A percentile compares a stretch with the other conserved stretches of the same genome.
phyloP scores from a whole-genome alignment of 2,797 vertebrate species.

The Schizopygopsis pylzovi region DNA sequence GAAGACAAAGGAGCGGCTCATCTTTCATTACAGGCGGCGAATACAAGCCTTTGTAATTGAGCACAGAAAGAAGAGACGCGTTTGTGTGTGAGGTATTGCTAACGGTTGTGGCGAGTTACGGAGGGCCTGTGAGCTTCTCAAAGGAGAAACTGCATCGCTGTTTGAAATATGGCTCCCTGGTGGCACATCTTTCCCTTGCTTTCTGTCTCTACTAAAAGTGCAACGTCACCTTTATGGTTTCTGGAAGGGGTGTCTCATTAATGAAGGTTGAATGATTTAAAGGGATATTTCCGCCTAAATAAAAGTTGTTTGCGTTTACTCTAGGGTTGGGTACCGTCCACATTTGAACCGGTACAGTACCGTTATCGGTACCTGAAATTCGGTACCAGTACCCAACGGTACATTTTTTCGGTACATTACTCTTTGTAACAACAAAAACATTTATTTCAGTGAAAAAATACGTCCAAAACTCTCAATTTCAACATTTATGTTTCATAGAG shows the following conservation, averaged over 20 bases:
- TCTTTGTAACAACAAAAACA: no score
- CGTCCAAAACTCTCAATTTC: no score
- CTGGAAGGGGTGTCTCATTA: constrained; percentile 72
- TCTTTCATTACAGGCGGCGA: constrained; percentile 64
- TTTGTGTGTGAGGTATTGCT: constrained; percentile 59
- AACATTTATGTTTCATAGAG: no score
- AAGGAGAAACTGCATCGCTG: constrained; percentile 73
- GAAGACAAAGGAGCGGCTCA: constrained; percentile 64
- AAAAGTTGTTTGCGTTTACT: constrained; percentile 1
- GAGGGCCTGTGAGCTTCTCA: constrained; percentile 62
- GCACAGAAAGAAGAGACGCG: constrained; percentile 49
- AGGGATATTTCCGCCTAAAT: not conserved
- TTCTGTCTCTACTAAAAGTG: constrained; percentile 79
- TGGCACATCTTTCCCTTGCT: constrained; percentile 70
- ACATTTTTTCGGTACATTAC: no score
- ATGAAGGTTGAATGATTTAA: constrained; percentile 70
- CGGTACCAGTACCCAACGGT: no score
- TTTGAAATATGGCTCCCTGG: constrained; percentile 79
- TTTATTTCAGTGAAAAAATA: no score
- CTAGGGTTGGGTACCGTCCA: no score
- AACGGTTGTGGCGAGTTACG: constrained; percentile 62
- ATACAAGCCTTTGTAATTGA: constrained; percentile 47
- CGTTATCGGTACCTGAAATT: no score
- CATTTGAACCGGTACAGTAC: no score
- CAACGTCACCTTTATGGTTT: constrained; percentile 79